phyloP scores from a whole-genome alignment of 2,888 invertebrate species.

The Eustalomyia histrio region DNA sequence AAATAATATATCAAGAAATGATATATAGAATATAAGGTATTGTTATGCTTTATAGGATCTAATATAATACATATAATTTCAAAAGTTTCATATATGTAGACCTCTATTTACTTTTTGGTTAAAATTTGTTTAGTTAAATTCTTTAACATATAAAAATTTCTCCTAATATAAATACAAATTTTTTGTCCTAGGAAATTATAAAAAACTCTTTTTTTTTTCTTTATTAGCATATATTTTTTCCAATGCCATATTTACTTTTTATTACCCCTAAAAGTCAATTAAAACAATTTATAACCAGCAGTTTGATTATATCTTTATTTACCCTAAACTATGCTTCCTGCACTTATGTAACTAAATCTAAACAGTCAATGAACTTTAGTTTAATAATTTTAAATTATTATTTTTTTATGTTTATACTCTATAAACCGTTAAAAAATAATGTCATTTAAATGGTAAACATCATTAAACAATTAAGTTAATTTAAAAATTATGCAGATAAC shows the following conservation, averaged over 20 bases:
- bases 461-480: constrained; percentile 58
- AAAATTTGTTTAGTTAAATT: no score
- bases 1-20: no score
- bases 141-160: no score
- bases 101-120: no score
- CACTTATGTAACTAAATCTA: background rate
- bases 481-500: constrained; percentile 39
- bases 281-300: background rate
- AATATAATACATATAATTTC: no score
- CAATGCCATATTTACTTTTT: background rate
- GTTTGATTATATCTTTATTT: constrained; percentile 13
- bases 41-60: no score
- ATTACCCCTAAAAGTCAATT: background rate
- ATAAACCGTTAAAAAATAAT: constrained; percentile 13
- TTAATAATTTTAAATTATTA: constrained; percentile 17
- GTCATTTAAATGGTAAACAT: constrained; percentile 33
- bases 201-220: background rate
- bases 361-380: constrained; percentile 33
- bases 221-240: background rate
- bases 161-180: no score
- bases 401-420: background rate
- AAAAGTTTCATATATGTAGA: no score
- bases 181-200: no score
- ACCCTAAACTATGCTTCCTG: constrained; percentile 34
- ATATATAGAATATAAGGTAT: no score